These are phyloP conservation scores for Ips typographus DNA, from an alignment of 1,140 invertebrate species.

Conservation along the genomic window DNA sequence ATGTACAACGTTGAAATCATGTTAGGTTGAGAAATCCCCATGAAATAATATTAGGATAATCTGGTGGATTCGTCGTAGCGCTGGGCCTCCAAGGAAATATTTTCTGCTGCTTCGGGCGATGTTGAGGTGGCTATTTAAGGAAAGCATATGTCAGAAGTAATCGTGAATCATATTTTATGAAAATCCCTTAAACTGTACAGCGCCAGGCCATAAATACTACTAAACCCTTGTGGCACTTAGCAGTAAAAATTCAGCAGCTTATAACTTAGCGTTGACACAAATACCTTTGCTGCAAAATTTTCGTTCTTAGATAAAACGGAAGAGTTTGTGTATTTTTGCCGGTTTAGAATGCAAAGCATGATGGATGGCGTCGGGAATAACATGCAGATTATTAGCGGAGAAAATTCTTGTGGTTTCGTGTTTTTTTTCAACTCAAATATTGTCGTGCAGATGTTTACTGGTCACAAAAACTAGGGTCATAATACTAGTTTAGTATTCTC, in stretches of 20 bases:
- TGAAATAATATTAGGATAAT: too few species aligned
- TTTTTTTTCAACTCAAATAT: too few species aligned
- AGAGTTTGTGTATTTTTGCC: slow-evolving; percentile 8
- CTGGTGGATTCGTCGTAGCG: too few species aligned
- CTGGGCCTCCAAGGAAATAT: too few species aligned
- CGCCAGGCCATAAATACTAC: slow-evolving; percentile 11
- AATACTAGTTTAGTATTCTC: too few species aligned
- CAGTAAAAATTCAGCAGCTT: slow-evolving; percentile 21
- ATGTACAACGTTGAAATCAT: too few species aligned
- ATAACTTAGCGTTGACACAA: slow-evolving; percentile 17
- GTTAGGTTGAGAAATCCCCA: too few species aligned
- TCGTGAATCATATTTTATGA: not conserved
- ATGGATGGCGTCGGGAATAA: slow-evolving; percentile 8
- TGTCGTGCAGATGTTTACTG: too few species aligned
- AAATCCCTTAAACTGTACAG: slow-evolving; percentile 1
- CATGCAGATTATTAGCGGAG: not conserved
- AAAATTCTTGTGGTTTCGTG: too few species aligned
- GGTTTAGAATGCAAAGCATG: slow-evolving; percentile 20
- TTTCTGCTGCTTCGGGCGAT: too few species aligned
- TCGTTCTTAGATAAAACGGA: slow-evolving; percentile 10
- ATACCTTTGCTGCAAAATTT: slow-evolving; percentile 22
- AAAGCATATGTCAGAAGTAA: not conserved
- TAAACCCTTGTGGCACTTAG: slow-evolving; percentile 21
- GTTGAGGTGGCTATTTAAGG: too few species aligned
- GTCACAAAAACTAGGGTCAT: too few species aligned